These are phyloP conservation scores for Leptinotarsa defecta DNA, from an alignment of 1,140 invertebrate genomes.

Conservation along the genomic window DNA sequence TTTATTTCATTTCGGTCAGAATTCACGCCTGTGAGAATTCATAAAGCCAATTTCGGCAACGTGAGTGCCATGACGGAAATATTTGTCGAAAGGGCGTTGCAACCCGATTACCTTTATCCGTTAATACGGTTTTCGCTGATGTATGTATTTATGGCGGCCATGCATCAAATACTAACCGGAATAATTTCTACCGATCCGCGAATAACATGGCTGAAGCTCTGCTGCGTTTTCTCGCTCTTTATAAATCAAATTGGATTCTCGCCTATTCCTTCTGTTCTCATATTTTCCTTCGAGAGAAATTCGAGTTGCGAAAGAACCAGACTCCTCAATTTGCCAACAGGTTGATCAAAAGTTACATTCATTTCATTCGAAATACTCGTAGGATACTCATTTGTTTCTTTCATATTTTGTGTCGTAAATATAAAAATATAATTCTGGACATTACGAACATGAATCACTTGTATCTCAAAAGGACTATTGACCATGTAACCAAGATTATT, in stretches of 20 bases:
- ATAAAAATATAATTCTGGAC: no score
- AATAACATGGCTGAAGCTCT: conserved; percentile 1
- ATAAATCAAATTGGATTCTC: conserved; percentile 16
- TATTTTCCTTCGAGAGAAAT: not conserved
- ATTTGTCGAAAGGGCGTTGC: conserved; percentile 27
- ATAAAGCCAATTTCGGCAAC: conserved; percentile 26
- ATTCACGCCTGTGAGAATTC: conserved; percentile 20
- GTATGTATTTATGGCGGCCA: conserved; percentile 27
- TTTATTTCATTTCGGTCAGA: conserved; percentile 23
- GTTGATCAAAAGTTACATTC: not conserved
- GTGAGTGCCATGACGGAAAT: conserved; percentile 19
- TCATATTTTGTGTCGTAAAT: no score
- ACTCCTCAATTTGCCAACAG: not conserved
- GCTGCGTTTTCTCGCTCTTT: conserved; percentile 7
- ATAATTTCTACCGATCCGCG: conserved; percentile 20
- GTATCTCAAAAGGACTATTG: no score
- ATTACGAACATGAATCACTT: no score
- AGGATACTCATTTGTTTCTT: no score
- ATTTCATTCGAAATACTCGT: no score
- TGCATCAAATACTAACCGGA: conserved; percentile 20
- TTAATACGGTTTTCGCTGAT: conserved; percentile 29
- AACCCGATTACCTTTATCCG: conserved; percentile 27
- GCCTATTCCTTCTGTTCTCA: not conserved
- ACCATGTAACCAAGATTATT: no score
- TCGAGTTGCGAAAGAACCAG: not conserved